These are phyloP conservation scores for Hyppa rectilinea DNA, from an alignment of 2,888 invertebrate genomes.

Conservation along the genomic window DNA sequence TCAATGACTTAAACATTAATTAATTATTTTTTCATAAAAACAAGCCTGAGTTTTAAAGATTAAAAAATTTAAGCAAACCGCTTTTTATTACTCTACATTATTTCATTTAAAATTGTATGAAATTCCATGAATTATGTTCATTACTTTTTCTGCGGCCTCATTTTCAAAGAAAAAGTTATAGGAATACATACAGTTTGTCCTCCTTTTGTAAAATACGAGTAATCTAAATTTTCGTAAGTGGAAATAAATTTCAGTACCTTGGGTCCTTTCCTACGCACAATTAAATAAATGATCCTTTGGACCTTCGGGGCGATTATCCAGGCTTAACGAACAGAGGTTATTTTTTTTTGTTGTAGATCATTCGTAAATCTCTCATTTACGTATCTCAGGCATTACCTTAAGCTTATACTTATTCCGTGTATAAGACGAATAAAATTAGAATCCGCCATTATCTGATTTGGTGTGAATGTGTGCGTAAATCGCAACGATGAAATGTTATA, in stretches of 20 bases:
- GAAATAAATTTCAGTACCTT: conserved; percentile 5
- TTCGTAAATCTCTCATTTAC: conserved; percentile 25
- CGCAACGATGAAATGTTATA: no score
- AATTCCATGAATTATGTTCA: neutral
- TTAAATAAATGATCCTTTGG: conserved; percentile 20
- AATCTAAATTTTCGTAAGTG: neutral
- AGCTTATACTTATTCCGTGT: neutral
- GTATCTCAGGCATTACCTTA: conserved; percentile 17
- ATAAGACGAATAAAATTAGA: neutral
- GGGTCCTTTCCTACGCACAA: conserved; percentile 9
- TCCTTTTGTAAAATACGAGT: conserved; percentile 8
- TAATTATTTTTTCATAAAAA: neutral
- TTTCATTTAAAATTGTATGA: neutral
- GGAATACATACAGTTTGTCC: neutral
- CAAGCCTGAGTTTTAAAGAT: neutral
- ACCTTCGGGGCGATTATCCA: conserved; percentile 19
- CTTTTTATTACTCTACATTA: neutral
- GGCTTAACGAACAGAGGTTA: conserved; percentile 10
- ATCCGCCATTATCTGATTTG: neutral
- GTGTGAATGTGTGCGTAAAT: neutral
- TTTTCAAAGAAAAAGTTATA: neutral
- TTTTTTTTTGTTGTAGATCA: neutral
- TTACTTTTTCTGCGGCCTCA: neutral
- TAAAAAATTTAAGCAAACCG: neutral
- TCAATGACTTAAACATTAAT: neutral